phyloP scores from a whole-genome alignment of 2,888 invertebrate genomes.

The Pyrrhia umbra region DNA sequence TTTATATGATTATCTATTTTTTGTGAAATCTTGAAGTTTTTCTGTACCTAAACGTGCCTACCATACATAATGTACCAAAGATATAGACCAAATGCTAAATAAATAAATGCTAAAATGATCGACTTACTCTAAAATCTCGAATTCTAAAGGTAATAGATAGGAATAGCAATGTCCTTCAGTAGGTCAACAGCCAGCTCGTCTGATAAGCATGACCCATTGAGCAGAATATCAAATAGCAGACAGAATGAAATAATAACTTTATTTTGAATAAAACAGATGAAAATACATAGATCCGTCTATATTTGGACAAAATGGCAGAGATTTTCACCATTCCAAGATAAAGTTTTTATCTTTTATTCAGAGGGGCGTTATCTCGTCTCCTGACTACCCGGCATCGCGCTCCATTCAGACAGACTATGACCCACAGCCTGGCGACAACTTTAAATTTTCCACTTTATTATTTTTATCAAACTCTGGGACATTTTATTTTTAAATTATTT shows the following conservation, averaged over 20 bases:
- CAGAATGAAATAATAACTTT: slow-evolving; percentile 39
- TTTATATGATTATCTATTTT: background rate
- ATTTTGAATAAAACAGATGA: slow-evolving; percentile 45
- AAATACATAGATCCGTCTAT: slow-evolving; percentile 39
- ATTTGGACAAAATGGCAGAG: slow-evolving; percentile 52
- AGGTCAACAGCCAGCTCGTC: too few relatives aligned
- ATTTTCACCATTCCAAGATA: slow-evolving; percentile 61
- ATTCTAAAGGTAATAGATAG: too few relatives aligned
- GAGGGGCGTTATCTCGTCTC: slow-evolving; percentile 51
- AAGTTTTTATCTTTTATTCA: slow-evolving; percentile 65
- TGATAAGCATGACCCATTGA: too few relatives aligned
- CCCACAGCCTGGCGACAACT: slow-evolving; percentile 45
- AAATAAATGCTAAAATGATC: too few relatives aligned
- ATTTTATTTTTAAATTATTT: slow-evolving; percentile 43
- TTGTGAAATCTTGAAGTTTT: background rate
- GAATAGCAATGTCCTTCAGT: too few relatives aligned
- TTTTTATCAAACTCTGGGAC: slow-evolving; percentile 52
- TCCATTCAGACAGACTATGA: slow-evolving; percentile 44
- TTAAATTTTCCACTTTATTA: slow-evolving; percentile 58
- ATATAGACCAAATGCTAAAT: too few relatives aligned
- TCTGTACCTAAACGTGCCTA: too few relatives aligned
- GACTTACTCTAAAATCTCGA: too few relatives aligned
- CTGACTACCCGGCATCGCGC: slow-evolving; percentile 27
- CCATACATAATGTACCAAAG: too few relatives aligned
- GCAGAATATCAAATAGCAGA: background rate